phyloP scores from a whole-genome alignment of 53 echinoderm and acorn worm genomes.

The Henricia sp. region DNA sequence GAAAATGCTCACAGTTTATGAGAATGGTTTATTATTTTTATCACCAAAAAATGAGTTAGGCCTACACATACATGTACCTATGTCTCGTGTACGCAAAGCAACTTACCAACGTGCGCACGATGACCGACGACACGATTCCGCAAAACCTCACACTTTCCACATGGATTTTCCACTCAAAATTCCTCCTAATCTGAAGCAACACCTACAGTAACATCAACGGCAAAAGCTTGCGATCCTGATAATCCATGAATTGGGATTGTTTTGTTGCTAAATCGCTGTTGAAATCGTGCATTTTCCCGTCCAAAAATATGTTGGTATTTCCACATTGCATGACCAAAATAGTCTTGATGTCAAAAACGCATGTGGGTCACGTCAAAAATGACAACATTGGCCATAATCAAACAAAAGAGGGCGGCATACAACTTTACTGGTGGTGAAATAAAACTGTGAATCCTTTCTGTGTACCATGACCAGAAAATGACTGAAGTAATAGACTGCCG shows the following conservation, averaged over 20 bases:
- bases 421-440: too few species aligned
- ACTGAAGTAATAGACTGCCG: too few species aligned
- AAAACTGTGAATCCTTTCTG: too few species aligned
- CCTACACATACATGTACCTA: too few species aligned
- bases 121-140: too few species aligned
- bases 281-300: slow-evolving; percentile 2
- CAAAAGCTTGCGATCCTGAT: neutral
- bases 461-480: too few species aligned
- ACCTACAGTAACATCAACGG: neutral
- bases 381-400: slow-evolving; percentile 26
- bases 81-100: neutral
- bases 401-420: slow-evolving; percentile 31
- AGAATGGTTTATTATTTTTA: too few species aligned
- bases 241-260: neutral
- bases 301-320: neutral
- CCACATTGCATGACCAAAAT: neutral
- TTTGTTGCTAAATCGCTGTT: neutral
- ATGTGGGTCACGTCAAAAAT: slow-evolving; percentile 48
- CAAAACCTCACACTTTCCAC: neutral
- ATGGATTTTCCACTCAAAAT: neutral
- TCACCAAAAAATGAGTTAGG: too few species aligned
- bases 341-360: slow-evolving; percentile 31
- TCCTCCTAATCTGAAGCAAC: neutral
- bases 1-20: too few species aligned
- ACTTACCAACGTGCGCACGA: slow-evolving; percentile 11